Evolutionary conservation across 2,113 vertebrate species (phyloP).

Genomic region (Hipposideros armiger): DNA sequence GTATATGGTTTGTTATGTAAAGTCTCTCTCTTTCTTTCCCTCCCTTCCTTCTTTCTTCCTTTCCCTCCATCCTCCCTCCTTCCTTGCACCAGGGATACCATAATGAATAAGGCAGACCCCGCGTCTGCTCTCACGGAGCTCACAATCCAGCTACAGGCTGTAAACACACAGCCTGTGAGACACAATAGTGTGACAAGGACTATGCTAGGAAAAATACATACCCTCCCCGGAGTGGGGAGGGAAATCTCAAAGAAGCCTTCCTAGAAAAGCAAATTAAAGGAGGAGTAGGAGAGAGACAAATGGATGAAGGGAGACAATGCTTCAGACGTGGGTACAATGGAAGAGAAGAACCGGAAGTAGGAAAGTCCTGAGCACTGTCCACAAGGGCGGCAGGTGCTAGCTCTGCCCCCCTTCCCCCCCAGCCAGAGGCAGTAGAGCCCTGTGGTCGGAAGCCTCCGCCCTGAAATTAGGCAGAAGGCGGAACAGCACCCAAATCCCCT

Average conservation of each 20-base stretch:
- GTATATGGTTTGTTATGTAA: neutral
- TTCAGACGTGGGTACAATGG: neutral
- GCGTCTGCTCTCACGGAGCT: neutral
- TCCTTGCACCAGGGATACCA: neutral
- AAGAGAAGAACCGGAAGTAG: neutral
- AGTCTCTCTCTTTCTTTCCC: neutral
- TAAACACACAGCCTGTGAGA: neutral
- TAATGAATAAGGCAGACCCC: neutral
- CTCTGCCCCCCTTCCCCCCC: neutral
- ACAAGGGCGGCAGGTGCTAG: neutral
- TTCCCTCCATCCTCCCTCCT: neutral
- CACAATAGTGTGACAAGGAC: neutral
- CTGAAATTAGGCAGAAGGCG: neutral
- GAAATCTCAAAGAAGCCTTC: neutral
- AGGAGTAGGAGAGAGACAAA: neutral
- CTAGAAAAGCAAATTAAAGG: neutral
- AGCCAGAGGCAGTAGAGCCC: neutral
- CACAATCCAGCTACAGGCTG: neutral
- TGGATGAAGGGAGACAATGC: neutral
- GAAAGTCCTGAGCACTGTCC: neutral
- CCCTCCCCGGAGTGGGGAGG: neutral
- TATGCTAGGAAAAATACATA: neutral
- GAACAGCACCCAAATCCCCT: neutral
- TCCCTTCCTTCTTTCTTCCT: neutral
- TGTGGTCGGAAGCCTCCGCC: neutral